Percentiles rank a stretch among this genome's conserved stretches.
Evolutionary conservation across 1,140 invertebrate genomes (phyloP).

Genomic region (Drosophila lacteicornis): DNA sequence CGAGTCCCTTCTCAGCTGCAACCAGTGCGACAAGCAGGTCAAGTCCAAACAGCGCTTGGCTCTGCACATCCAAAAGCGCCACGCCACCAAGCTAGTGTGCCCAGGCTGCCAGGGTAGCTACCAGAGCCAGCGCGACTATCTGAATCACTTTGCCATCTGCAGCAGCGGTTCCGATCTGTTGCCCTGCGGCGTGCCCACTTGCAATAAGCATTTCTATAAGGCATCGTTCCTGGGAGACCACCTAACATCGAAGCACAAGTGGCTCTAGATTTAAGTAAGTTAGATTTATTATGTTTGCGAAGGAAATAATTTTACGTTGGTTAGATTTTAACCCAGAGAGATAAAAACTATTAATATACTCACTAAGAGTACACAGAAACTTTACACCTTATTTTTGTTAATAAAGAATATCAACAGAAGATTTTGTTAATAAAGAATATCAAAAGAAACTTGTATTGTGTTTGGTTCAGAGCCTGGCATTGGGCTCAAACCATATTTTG

Average conservation of each 20-base stretch:
- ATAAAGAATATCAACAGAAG: neutral
- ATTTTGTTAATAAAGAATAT: conserved; percentile 21
- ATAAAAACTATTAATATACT: neutral
- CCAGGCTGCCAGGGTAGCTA: conserved; percentile 8
- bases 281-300: too few species aligned
- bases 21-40: conserved; percentile 42
- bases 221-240: conserved; percentile 37
- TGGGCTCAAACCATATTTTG: too few species aligned
- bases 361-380: conserved; percentile 1
- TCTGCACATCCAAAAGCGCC: conserved; percentile 55
- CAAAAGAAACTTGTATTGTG: neutral
- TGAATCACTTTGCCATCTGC: conserved; percentile 50
- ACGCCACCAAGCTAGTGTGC: conserved; percentile 31
- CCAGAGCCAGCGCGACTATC: conserved; percentile 13
- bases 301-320: too few species aligned
- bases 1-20: conserved; percentile 34
- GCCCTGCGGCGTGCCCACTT: conserved; percentile 40
- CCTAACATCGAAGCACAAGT: conserved; percentile 39
- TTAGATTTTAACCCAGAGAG: neutral
- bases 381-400: neutral
- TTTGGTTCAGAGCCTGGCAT: neutral
- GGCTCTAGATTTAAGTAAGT: too few species aligned
- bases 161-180: neutral
- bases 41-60: conserved; percentile 47
- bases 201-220: conserved; percentile 38